Evolutionary conservation across 53 echinoderm and acorn worm genomes (phyloP).

Genomic region (Luidia sarsii): DNA sequence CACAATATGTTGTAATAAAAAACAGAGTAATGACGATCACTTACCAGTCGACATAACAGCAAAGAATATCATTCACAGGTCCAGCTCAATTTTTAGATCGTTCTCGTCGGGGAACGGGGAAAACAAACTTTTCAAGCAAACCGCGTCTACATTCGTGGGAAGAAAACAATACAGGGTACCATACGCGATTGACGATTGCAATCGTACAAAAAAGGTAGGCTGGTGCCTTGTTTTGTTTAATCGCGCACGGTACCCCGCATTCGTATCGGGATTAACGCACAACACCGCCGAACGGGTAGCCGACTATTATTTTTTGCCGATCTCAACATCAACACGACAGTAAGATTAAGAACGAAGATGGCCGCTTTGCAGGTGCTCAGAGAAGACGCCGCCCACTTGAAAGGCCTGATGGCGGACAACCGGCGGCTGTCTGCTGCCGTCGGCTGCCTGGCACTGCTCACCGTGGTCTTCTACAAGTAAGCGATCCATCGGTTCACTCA

Average conservation of each 20-base stretch:
- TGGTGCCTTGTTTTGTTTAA: background rate
- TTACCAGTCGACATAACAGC: too few species aligned
- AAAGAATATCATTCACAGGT: background rate
- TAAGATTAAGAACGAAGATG: slow-evolving; percentile 6
- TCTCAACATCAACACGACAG: background rate
- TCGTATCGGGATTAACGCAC: background rate
- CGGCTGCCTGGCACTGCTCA: slow-evolving; percentile 37
- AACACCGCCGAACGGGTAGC: background rate
- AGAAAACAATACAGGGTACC: background rate
- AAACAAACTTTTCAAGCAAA: background rate
- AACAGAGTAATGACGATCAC: too few species aligned
- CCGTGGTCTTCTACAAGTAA: slow-evolving; percentile 59
- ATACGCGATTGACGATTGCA: background rate
- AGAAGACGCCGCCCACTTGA: slow-evolving; percentile 26
- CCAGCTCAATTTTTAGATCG: background rate
- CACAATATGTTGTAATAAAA: too few species aligned
- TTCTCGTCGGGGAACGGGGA: too few species aligned
- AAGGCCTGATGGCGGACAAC: slow-evolving; percentile 22
- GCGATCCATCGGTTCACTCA: background rate
- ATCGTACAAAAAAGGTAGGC: background rate
- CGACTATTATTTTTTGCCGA: background rate
- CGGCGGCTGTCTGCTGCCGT: slow-evolving; percentile 30
- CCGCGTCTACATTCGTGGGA: background rate
- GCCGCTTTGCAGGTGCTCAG: slow-evolving; percentile 23
- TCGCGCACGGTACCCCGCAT: background rate